These are phyloP conservation scores for Elgaria multicarinata DNA, from an alignment of 2,113 vertebrate genomes.

Conservation along the genomic window DNA sequence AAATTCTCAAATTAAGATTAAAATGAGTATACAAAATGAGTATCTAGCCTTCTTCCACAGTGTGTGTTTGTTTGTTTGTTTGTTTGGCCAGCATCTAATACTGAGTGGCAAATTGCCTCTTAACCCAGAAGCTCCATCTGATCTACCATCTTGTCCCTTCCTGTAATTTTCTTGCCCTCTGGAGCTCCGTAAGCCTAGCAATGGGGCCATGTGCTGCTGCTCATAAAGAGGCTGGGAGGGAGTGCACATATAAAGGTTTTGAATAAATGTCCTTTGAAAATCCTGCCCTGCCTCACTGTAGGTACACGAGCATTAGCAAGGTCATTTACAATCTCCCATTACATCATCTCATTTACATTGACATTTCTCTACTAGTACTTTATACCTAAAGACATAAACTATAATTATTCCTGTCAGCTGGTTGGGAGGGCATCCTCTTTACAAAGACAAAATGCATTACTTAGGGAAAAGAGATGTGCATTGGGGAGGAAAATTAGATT, in stretches of 20 bases:
- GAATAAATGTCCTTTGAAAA: not conserved
- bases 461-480: not conserved
- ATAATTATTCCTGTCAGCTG: constrained; percentile 11
- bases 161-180: not conserved
- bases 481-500: constrained; percentile 32
- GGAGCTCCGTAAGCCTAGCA: not conserved
- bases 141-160: not conserved
- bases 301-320: not conserved
- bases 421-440: constrained; percentile 5
- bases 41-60: not conserved
- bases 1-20: no score
- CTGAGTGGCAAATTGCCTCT: not conserved
- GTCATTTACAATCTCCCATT: constrained; percentile 22
- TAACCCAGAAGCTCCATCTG: not conserved
- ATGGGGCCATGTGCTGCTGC: not conserved
- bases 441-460: constrained; percentile 29
- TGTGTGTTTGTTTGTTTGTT: no score
- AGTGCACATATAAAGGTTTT: not conserved
- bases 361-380: constrained; percentile 25
- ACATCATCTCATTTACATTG: constrained; percentile 40
- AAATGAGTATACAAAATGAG: no score
- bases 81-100: not conserved
- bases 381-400: constrained; percentile 32
- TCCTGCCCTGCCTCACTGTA: constrained; percentile 5
- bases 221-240: not conserved